These are phyloP conservation scores for Ophioninae sp. DNA, from an alignment of 2,888 invertebrate species.

Conservation along the genomic window DNA sequence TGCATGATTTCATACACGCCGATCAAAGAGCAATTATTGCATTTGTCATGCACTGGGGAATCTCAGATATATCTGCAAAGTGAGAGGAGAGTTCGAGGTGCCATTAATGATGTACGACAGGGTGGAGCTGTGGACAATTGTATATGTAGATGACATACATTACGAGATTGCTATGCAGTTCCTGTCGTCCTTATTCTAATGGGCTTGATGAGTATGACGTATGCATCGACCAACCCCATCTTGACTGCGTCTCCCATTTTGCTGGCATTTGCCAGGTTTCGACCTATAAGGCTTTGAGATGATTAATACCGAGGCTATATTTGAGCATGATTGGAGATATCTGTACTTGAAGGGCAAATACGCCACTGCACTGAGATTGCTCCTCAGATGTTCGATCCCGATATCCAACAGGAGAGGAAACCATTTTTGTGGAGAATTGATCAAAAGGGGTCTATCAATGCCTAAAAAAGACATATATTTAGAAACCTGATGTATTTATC, in stretches of 20 bases:
- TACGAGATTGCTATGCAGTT: conserved; percentile 64
- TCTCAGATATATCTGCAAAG: conserved; percentile 62
- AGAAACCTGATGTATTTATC: neutral
- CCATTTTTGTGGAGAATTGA: neutral
- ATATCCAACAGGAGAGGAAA: neutral
- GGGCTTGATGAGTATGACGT: conserved; percentile 47
- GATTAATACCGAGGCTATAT: neutral
- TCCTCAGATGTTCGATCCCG: neutral
- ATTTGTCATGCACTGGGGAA: conserved; percentile 73
- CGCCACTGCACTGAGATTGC: neutral
- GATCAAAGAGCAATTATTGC: conserved; percentile 72
- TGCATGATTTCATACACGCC: conserved; percentile 48
- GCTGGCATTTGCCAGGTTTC: neutral
- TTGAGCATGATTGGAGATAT: neutral
- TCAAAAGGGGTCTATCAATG: neutral
- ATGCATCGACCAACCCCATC: neutral
- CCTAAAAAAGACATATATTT: neutral
- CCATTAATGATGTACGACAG: conserved; percentile 68
- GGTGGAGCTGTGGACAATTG: conserved; percentile 38
- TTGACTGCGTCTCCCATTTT: neutral
- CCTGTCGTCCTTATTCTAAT: conserved; percentile 65
- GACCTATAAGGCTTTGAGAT: neutral
- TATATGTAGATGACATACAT: neutral
- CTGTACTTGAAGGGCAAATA: neutral
- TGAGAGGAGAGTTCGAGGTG: conserved; percentile 54